phyloP scores from a whole-genome alignment of 1,140 invertebrate species.

The Pseudomyrmex sp. region DNA sequence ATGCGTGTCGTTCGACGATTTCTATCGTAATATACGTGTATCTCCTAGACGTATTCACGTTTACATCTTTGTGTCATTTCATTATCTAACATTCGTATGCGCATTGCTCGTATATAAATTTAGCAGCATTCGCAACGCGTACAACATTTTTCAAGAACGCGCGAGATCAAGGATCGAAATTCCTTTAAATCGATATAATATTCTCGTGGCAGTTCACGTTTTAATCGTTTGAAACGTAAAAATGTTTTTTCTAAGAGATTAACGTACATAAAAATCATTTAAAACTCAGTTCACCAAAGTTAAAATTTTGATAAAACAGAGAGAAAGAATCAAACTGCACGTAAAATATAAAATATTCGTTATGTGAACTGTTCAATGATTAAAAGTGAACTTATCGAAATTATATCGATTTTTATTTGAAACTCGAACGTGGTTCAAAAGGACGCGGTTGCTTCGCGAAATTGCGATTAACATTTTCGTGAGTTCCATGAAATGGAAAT shows the following conservation, averaged over 20 bases:
- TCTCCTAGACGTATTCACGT: slow-evolving; percentile 57
- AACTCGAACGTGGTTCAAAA: slow-evolving; percentile 20
- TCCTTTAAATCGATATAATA: slow-evolving; percentile 17
- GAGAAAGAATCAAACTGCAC: background rate
- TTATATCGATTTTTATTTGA: slow-evolving; percentile 40
- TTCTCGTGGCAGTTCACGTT: background rate
- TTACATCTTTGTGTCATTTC: too few species aligned
- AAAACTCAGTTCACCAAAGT: background rate
- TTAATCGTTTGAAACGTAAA: background rate
- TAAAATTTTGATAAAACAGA: slow-evolving; percentile 7
- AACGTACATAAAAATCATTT: background rate
- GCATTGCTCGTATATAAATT: too few species aligned
- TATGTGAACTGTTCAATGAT: background rate
- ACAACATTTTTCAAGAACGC: background rate
- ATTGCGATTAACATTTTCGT: slow-evolving; percentile 29
- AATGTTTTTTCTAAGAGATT: background rate
- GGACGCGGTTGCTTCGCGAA: slow-evolving; percentile 32
- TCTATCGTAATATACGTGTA: slow-evolving; percentile 57
- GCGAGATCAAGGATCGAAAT: background rate
- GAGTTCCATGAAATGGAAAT: slow-evolving; percentile 6
- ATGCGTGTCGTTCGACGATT: slow-evolving; percentile 65
- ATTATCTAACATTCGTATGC: slow-evolving; percentile 21
- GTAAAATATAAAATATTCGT: background rate
- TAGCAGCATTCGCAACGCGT: too few species aligned
- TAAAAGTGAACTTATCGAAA: slow-evolving; percentile 30